Base-by-base conservation (phyloP, 1,140 invertebrate species). In the Drosophila tani region DNA sequence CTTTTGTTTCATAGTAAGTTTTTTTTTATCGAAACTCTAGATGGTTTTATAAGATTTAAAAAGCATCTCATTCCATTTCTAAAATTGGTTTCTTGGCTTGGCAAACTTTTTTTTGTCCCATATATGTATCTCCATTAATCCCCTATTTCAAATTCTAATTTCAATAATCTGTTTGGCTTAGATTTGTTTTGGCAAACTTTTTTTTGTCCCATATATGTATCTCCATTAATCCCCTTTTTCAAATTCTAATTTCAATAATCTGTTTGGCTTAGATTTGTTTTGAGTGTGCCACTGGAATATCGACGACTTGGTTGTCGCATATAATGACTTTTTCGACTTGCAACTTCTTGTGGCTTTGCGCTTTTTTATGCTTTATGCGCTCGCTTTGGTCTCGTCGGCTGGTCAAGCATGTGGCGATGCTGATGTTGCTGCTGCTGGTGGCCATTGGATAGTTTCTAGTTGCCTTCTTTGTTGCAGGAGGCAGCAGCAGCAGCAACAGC, bases 301-400 rank as follows among this genome's bases (percentile, higher is more conserved):
- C 68, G 67, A 59, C 68, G 77, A 79, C 65, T 69, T 71, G 67
- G 77, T 63, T 70, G 80, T 81, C 57, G 80, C 82, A 90, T 90
- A 90, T 90, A 90, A 90, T 90, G 85, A 90, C 85, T 90, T 90
- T 90, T 90, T 90, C 85, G 85, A 88, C 73, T 83, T 77, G 80
- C 74, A 65, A 86, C 75, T 79, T 64, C 56, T 80, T 78, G 75
- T 77, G 82, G 75, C 75, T 79, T 71, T 79, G 83, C 80, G 79
- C 82, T 87, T 86, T 90, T 90, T 81, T 90, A 88, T 90, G 85
- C 81, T 88, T 88, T 88, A 88, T 88, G 85, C 85, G 84, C 75
- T 86, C 83, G 79, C 79, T 77, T 71, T 77, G 75, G 75, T 77
- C 75, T 76, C 62, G 74, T 71, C 70, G 73, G 71, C 82, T 86